Evolutionary conservation across 2,888 invertebrate genomes (phyloP), one percentile per base, ranked within the genome.

Genomic region (Ephialtes manifestator): DNA sequence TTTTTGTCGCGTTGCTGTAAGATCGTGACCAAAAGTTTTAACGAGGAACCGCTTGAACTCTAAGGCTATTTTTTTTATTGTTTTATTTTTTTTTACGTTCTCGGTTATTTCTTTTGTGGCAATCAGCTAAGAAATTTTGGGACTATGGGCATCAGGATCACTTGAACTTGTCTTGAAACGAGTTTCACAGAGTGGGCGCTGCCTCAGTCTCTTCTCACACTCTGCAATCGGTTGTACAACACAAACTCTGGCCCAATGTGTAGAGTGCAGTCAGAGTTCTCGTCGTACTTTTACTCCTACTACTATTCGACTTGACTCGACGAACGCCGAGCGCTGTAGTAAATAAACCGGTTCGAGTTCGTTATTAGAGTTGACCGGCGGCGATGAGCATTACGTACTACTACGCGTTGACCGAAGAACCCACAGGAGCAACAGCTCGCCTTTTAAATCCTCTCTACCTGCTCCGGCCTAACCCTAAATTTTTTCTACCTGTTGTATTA

Each of bases 341-440:
- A 83, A 84, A 72, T 60, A 83, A 84, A 72, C 84, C 84, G 84
- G 84, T 80, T 81, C 72, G 72, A 11, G 43, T 58, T 60, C n/a
- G 75, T 84, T 71, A 71, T 79, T 83, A 75, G 67, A 67, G 58
- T 51, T 58, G 51, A 31, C 46, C 46, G 18, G 48, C 35, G 70
- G 15, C 71, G 71, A 80, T 76, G 71, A 84, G 78, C 51, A 65
- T 71, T 35, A 31, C 35, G 67, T 51, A n/a, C 31, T 43, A 31
- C 51, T 39, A 46, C 67, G 58, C 24, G 58, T 58, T 20, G 39
- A 43, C 72, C 58, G 20, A 1, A 39, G 20, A 55, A 71, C 15
- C 58, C 72, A 39, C 43, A 68, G 58, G 55, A 68, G 28, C 43
- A 53, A 24, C 46, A 39, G 18, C 43, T 35, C 10, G 31, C 13